phyloP scores from a whole-genome alignment of 2,888 invertebrate species.

The Anoplius nigerrimus region DNA sequence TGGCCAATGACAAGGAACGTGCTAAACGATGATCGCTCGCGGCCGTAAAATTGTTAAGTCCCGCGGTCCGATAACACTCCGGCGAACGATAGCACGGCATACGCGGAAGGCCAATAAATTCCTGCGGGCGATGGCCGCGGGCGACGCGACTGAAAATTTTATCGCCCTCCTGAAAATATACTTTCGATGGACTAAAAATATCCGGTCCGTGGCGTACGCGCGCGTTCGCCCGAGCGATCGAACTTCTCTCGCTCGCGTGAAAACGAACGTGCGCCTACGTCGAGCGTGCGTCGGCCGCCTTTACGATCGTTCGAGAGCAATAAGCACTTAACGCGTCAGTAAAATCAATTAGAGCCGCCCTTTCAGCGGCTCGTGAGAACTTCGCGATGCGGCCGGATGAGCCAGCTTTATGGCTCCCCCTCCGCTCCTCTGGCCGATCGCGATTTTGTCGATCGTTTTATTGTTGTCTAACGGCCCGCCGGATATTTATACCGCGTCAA shows the following conservation, averaged over 20 bases:
- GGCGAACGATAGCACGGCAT: too few relatives aligned
- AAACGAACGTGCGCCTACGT: too few relatives aligned
- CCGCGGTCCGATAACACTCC: too few relatives aligned
- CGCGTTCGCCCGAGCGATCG: background rate
- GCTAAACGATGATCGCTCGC: too few relatives aligned
- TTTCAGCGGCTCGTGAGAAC: constrained; percentile 53
- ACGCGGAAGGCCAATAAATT: constrained; percentile 8
- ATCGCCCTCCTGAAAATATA: background rate
- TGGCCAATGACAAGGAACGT: too few relatives aligned
- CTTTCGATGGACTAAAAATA: background rate
- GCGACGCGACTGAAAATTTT: too few relatives aligned
- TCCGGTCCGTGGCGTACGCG: background rate
- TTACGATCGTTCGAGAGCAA: constrained; percentile 59
- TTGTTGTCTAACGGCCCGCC: background rate
- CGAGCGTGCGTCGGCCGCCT: constrained; percentile 35
- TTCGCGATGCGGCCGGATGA: constrained; percentile 37
- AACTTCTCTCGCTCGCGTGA: too few relatives aligned
- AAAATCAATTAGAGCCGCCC: constrained; percentile 68
- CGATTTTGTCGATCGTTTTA: constrained; percentile 24
- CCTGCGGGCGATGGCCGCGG: constrained; percentile 1
- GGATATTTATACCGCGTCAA: too few relatives aligned
- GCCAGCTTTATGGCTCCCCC: constrained; percentile 48
- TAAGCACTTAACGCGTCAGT: constrained; percentile 67
- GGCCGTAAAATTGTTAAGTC: too few relatives aligned
- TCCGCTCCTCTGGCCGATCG: constrained; percentile 31